Conservation (phyloP, 1,140 invertebrate genomes). For the Glomeris maerens region DNA sequence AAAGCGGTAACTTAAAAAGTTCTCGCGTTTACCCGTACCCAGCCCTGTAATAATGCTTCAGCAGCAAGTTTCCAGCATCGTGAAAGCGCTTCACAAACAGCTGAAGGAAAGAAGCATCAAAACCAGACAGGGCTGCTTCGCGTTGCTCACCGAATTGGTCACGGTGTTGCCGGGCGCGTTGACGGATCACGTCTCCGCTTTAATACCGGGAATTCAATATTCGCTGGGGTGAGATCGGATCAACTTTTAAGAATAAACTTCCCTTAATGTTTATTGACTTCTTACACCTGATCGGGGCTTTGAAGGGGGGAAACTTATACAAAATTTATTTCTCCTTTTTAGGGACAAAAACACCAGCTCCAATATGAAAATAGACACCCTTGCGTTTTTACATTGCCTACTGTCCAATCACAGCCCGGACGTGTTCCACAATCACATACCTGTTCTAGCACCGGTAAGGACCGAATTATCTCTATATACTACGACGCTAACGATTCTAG, state of each 20-base stretch:
- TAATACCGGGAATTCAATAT: slow-evolving; percentile 82
- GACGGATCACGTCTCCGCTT: slow-evolving; percentile 61
- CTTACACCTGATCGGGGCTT: neutral
- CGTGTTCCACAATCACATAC: slow-evolving; percentile 64
- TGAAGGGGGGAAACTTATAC: slow-evolving; percentile 1
- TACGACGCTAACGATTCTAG: too few relatives aligned
- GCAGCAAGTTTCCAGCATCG: slow-evolving; percentile 52
- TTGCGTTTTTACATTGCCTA: slow-evolving; percentile 81
- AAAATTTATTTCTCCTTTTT: slow-evolving; percentile 21
- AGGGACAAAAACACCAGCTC: slow-evolving; percentile 88
- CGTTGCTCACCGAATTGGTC: slow-evolving; percentile 77
- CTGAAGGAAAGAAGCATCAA: slow-evolving; percentile 90
- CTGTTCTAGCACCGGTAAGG: slow-evolving; percentile 55
- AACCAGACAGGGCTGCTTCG: slow-evolving; percentile 80
- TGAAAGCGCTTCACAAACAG: slow-evolving; percentile 75
- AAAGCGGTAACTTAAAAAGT: neutral
- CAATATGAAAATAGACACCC: slow-evolving; percentile 96
- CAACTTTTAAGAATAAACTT: neutral
- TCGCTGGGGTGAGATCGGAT: slow-evolving; percentile 49
- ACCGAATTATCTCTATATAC: too few relatives aligned
- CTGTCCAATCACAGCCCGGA: slow-evolving; percentile 65
- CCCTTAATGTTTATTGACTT: slow-evolving; percentile 10
- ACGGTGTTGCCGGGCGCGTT: slow-evolving; percentile 76
- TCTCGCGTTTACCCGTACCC: neutral
- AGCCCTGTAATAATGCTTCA: slow-evolving; percentile 25